phyloP scores from a whole-genome alignment of 2,888 invertebrate species.

The Macrophya alboannulata region DNA sequence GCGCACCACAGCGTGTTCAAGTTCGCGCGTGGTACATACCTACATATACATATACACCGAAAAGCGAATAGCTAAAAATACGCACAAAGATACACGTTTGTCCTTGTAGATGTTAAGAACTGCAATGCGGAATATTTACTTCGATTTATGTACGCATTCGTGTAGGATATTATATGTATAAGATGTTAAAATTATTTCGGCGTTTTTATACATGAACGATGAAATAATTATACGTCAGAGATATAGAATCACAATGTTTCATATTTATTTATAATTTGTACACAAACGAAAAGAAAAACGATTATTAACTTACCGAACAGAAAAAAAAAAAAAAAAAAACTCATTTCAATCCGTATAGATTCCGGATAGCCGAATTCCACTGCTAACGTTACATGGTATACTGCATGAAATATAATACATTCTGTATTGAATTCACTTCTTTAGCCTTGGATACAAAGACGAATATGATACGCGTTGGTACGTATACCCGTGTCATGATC shows the following conservation, averaged over 20 bases:
- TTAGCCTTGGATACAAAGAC: not conserved
- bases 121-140: not conserved
- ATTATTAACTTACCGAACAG: not conserved
- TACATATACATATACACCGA: not conserved
- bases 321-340: not conserved
- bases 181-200: not conserved
- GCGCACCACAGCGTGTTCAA: not conserved
- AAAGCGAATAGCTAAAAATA: conserved; percentile 60
- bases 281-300: conserved; percentile 42
- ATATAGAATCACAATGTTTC: not conserved
- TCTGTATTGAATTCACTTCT: too few species aligned
- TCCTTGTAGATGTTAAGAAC: not conserved
- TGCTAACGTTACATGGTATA: not conserved
- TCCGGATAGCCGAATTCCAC: not conserved
- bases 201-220: not conserved
- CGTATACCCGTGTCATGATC: not conserved
- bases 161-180: not conserved
- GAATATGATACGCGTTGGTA: not conserved
- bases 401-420: not conserved
- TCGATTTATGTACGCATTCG: not conserved
- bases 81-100: not conserved
- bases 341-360: not conserved
- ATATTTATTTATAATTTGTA: not conserved
- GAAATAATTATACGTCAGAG: conserved; percentile 12
- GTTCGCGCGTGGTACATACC: not conserved